Conservation (phyloP, 2,113 vertebrate genomes). For the Accipiter cooperii region DNA sequence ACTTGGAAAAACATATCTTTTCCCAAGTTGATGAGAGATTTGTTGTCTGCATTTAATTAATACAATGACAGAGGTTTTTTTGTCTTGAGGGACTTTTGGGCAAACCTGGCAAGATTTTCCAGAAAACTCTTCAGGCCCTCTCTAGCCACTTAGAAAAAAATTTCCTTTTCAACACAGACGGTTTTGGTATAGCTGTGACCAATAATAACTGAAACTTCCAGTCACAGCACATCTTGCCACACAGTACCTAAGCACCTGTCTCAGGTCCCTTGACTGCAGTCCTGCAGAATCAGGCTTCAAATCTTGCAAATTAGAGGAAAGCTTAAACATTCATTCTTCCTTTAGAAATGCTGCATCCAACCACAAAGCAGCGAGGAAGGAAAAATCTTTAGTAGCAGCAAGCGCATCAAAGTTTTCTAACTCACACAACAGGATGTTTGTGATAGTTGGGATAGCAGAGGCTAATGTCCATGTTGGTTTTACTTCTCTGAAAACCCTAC, state of each 20-base stretch:
- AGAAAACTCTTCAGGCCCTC: neutral
- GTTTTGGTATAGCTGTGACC: neutral
- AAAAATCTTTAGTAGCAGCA: neutral
- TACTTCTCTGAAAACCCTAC: neutral
- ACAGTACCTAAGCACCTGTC: neutral
- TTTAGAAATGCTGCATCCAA: neutral
- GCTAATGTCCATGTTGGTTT: neutral
- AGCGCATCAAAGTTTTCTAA: neutral
- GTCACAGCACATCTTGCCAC: neutral
- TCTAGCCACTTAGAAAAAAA: neutral
- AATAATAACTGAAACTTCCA: neutral
- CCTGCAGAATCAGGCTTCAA: neutral
- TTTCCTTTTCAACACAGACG: neutral
- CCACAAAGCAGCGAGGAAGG: neutral
- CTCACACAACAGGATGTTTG: neutral
- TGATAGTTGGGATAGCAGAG: neutral
- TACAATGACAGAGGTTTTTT: neutral
- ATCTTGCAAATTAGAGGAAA: neutral
- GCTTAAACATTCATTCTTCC: neutral
- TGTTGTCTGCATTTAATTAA: neutral
- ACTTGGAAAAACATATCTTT: neutral
- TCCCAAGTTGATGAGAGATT: neutral
- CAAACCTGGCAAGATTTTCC: neutral
- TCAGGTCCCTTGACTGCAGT: neutral
- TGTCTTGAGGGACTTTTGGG: neutral